Evolutionary conservation across 2,113 vertebrate genomes (phyloP), one percentile per base, ranked within the genome.

Genomic region (Tricholaema leucomelas): DNA sequence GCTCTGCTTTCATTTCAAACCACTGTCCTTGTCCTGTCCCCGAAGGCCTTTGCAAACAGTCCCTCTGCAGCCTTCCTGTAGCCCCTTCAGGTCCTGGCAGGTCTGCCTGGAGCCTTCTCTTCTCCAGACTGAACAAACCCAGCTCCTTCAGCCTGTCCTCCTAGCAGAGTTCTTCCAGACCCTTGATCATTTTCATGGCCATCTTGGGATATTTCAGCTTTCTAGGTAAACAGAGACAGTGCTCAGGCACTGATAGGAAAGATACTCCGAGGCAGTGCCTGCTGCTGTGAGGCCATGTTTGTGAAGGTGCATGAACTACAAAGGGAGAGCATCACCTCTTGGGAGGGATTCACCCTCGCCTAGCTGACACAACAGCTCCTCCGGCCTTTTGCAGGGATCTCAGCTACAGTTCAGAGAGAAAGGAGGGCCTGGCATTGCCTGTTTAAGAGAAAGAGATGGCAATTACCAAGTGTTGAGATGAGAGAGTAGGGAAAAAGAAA

Each of bases 381-480:
- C 81, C 50, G 69, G 40, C 9, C 25, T 84, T 86, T 70, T 72
- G 44, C 44, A 65, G 50, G 31, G 28, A 56, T 73, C 50, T 82
- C 42, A 90, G 84, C 36, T 87, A 36, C 56, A 67, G 90, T 90
- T 88, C 44, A 36, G 58, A 56, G 4, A 65, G 85, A 88, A 85
- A 80, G 61, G 25, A 89, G 74, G 27, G 81, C 42, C 33, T 60
- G 61, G 38, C 65, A 64, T 88, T 88, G 55, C 63, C 74, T 76
- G 38, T 90, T 94, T 87, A 82, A 95, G 87, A 91, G 73, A 79
- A 90, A 80, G 79, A 85, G 69, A 74, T 27, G 42, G 65, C 76
- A 93, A 93, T 73, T 91, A 63, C 19, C 23, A 59, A 38, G n/a
- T 6, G 4, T 30, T 71, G 36, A 78, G 42, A 88, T 80, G 71